These are phyloP conservation scores for Halcyon chelicuti DNA, from an alignment of 2,797 vertebrate genomes.

Conservation along the genomic window DNA sequence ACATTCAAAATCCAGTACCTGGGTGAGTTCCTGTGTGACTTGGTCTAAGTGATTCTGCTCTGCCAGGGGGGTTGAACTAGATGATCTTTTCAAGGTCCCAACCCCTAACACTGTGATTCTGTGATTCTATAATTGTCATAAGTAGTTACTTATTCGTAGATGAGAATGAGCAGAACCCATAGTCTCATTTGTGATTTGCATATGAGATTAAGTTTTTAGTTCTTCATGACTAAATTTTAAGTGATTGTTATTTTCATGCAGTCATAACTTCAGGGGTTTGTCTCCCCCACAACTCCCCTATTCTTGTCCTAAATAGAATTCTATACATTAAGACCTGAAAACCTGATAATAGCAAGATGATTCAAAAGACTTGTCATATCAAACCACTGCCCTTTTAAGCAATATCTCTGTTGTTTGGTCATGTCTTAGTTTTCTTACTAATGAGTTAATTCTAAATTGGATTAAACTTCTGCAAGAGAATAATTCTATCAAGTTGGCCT, in stretches of 20 bases:
- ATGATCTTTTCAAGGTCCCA: too few relatives aligned
- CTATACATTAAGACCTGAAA: neutral
- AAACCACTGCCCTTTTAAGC: neutral
- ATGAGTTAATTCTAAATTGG: neutral
- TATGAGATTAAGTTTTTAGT: neutral
- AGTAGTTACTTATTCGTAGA: neutral
- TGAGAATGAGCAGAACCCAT: neutral
- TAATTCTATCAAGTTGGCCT: neutral
- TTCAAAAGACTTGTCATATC: neutral
- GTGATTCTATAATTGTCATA: neutral
- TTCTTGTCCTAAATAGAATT: neutral
- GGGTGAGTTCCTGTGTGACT: too few relatives aligned
- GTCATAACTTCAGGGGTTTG: neutral
- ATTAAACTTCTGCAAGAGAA: neutral
- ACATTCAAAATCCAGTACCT: too few relatives aligned
- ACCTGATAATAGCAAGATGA: neutral
- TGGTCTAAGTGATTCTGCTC: too few relatives aligned
- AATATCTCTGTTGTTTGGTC: neutral
- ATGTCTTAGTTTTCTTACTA: neutral
- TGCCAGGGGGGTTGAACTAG: too few relatives aligned
- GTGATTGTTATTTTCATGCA: neutral
- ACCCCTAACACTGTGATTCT: too few relatives aligned
- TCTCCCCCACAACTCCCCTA: neutral
- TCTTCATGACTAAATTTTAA: neutral
- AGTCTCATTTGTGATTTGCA: neutral